A percentile compares a stretch with the other conserved stretches of the same genome.
Conservation (phyloP, 2,888 invertebrate species). For the Reticulitermes lucifugus region DNA sequence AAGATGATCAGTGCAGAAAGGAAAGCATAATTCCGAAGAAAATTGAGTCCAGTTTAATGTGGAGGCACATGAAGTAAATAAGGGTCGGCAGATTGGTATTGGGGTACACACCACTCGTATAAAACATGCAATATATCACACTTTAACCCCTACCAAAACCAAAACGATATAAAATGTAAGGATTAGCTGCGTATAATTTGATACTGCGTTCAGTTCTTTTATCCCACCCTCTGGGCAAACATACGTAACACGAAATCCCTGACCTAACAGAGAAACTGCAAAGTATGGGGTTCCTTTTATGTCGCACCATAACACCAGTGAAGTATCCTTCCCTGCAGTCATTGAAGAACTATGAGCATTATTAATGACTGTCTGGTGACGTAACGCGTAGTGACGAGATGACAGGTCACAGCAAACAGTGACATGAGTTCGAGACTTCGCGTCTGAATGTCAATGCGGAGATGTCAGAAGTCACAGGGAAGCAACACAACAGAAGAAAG, state of each 20-base stretch:
- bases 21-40: too few relatives aligned
- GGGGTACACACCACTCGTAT: neutral
- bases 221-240: neutral
- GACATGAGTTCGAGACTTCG: neutral
- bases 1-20: neutral
- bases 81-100: neutral
- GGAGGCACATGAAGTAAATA: neutral
- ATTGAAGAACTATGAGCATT: neutral
- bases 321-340: too few relatives aligned
- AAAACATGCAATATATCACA: conserved; percentile 28
- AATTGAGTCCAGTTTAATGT: neutral
- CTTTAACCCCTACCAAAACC: neutral
- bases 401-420: neutral
- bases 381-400: neutral
- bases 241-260: conserved; percentile 16
- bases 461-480: too few relatives aligned
- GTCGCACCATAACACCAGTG: neutral
- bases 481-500: too few relatives aligned
- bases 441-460: too few relatives aligned
- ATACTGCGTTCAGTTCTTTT: neutral
- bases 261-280: conserved; percentile 12
- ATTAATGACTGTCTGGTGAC: neutral
- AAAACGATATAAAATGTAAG: conserved; percentile 22
- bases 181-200: neutral
- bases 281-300: neutral